Conservation (phyloP, 2,797 vertebrate genomes). For the Phrynocephalus vlangalii region DNA sequence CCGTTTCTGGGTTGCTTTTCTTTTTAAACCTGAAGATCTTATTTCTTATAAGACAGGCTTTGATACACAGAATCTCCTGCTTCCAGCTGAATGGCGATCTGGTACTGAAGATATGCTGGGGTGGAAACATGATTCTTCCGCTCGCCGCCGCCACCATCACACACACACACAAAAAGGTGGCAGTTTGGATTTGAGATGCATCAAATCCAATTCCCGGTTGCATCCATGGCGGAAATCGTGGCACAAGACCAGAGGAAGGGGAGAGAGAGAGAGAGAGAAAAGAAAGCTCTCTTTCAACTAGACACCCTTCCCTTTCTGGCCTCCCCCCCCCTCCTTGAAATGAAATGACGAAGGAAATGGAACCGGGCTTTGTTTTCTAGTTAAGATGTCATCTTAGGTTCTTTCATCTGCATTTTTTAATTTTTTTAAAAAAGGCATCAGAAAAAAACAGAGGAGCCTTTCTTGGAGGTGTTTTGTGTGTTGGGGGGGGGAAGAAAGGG, state of each 20-base stretch:
- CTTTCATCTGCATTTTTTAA: not conserved
- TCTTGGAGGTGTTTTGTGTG: too few species aligned
- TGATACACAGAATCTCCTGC: not conserved
- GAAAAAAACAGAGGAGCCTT: not conserved
- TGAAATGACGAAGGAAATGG: not conserved
- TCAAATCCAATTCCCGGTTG: not conserved
- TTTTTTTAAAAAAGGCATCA: not conserved
- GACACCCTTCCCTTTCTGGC: not conserved
- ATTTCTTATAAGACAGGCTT: not conserved
- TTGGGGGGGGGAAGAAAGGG: too few species aligned
- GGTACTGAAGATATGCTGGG: constrained; percentile 3
- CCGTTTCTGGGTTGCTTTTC: not conserved
- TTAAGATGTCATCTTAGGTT: not conserved
- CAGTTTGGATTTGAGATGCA: not conserved
- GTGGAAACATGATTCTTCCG: not conserved
- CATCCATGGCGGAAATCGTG: not conserved
- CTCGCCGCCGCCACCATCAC: too few species aligned
- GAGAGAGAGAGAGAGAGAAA: too few species aligned
- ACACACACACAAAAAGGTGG: too few species aligned
- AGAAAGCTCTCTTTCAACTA: not conserved
- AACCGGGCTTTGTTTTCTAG: not conserved
- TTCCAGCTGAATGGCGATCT: constrained; percentile 3
- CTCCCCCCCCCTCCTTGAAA: too few species aligned
- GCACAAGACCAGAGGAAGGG: not conserved
- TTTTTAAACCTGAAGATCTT: too few species aligned